phyloP scores from a whole-genome alignment of 1,140 invertebrate species.

The Diplogasteroides magnus region DNA sequence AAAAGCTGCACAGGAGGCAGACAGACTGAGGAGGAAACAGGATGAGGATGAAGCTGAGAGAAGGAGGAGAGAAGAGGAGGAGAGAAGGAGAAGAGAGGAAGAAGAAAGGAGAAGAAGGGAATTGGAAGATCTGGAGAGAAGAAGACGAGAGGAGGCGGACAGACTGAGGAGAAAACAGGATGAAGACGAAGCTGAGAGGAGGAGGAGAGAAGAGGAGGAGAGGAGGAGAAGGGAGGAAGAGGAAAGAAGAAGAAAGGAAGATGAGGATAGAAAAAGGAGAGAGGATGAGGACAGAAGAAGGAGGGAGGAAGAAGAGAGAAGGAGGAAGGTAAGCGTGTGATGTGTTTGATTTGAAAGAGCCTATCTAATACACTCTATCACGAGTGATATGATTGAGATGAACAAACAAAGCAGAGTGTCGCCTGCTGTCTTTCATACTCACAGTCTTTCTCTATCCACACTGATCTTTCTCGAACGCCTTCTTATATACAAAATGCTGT shows the following conservation, averaged over 20 bases:
- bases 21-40: conserved; percentile 34
- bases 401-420: no score
- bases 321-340: conserved; percentile 19
- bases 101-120: conserved; percentile 32
- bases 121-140: conserved; percentile 16
- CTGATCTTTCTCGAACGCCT: no score
- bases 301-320: conserved; percentile 47
- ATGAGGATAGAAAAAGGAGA: background rate
- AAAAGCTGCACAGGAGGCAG: conserved; percentile 38
- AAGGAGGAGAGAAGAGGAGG: conserved; percentile 27
- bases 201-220: conserved; percentile 41
- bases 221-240: conserved; percentile 28
- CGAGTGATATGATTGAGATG: no score
- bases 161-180: conserved; percentile 22
- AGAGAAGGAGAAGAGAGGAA: conserved; percentile 23
- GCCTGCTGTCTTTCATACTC: no score
- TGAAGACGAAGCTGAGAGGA: conserved; percentile 23
- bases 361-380: no score
- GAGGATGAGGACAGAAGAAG: conserved; percentile 41
- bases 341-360: no score
- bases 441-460: no score
- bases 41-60: conserved; percentile 43
- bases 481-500: no score
- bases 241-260: conserved; percentile 13
- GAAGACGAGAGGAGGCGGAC: conserved; percentile 38